Evolutionary conservation across 2,888 invertebrate genomes (phyloP).

Genomic region (Pollenia griseotomentosa): DNA sequence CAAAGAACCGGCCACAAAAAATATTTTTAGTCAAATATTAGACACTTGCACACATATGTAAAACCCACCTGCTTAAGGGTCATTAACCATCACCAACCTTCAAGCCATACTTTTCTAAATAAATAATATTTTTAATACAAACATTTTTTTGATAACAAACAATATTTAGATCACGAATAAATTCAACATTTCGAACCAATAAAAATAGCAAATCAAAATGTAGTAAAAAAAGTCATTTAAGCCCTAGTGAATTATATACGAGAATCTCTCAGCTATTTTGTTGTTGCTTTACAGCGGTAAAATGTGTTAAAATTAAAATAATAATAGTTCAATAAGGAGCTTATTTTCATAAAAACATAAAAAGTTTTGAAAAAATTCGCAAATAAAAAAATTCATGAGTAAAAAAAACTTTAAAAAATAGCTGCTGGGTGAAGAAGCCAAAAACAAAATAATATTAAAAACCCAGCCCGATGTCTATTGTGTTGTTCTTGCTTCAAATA

Average conservation of each 20-base stretch:
- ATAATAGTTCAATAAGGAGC: not conserved
- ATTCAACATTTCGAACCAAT: not conserved
- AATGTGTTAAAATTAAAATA: slow-evolving; percentile 24
- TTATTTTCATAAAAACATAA: slow-evolving; percentile 6
- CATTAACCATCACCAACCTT: slow-evolving; percentile 14
- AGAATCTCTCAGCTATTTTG: not conserved
- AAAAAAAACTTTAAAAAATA: slow-evolving; percentile 1
- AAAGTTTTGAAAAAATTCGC: not conserved
- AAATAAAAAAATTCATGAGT: not conserved
- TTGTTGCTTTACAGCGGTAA: slow-evolving; percentile 24
- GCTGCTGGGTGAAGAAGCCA: slow-evolving; percentile 1
- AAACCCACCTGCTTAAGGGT: not conserved
- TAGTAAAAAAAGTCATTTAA: not conserved
- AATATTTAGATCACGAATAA: not conserved
- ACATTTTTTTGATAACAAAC: no score
- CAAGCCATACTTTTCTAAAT: not conserved
- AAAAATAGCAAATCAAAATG: not conserved
- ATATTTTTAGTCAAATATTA: not conserved
- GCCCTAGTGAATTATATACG: not conserved
- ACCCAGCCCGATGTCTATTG: slow-evolving; percentile 9
- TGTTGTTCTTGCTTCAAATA: not conserved
- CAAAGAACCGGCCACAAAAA: not conserved
- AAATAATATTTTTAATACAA: not conserved
- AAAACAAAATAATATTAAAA: not conserved
- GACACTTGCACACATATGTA: not conserved